A percentile compares a stretch with the other conserved stretches of the same genome.
Conservation (phyloP, 2,888 invertebrate species). For the Formica aserva region DNA sequence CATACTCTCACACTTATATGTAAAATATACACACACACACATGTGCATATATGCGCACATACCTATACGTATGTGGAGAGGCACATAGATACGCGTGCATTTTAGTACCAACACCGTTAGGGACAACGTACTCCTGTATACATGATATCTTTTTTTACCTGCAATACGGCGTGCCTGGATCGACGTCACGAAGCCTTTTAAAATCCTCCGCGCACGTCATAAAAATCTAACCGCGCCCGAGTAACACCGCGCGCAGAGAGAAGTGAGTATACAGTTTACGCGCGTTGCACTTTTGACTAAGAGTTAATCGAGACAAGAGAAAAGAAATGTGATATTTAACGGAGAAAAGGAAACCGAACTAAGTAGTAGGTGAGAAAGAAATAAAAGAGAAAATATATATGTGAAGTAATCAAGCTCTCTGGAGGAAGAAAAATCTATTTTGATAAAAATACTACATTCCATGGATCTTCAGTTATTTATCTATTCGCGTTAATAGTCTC, state of each 20-base stretch:
- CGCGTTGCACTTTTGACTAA: conserved; percentile 27
- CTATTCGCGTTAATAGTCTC: not conserved
- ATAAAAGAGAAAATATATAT: no score
- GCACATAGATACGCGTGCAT: not conserved
- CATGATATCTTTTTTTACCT: conserved; percentile 16
- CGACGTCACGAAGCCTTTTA: conserved; percentile 60
- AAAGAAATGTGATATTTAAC: conserved; percentile 2
- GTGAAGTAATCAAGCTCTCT: not conserved
- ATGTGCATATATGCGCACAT: not conserved
- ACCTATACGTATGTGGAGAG: not conserved
- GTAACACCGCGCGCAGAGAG: not conserved
- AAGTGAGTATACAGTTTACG: conserved; percentile 6
- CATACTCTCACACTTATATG: not conserved
- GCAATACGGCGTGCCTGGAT: conserved; percentile 35
- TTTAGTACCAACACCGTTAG: not conserved
- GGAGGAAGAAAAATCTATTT: not conserved
- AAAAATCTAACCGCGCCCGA: conserved; percentile 42
- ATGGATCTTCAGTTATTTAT: not conserved
- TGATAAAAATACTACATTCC: not conserved
- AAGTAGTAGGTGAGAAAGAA: not conserved
- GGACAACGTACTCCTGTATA: conserved; percentile 16
- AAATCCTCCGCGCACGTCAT: conserved; percentile 42
- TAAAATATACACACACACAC: not conserved
- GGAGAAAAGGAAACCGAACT: not conserved
- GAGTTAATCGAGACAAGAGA: not conserved